Evolutionary conservation across 2,797 vertebrate species (phyloP).

Genomic region (Sebastes minor): DNA sequence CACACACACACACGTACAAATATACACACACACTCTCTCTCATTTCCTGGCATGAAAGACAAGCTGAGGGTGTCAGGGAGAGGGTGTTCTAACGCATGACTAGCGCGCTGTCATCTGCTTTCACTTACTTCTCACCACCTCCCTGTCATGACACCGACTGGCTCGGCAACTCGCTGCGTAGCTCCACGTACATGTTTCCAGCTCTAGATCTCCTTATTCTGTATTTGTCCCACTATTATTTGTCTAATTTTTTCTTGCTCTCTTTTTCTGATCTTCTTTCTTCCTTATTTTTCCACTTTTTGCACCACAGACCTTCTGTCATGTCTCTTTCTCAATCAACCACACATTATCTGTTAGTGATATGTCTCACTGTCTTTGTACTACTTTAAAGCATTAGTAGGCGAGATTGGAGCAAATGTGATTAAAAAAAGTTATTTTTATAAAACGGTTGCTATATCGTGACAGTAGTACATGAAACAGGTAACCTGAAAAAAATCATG

Average conservation of each 20-base stretch:
- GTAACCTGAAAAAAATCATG: too few species aligned
- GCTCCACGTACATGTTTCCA: not conserved
- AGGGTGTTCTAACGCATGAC: conserved; percentile 8
- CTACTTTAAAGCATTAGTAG: not conserved
- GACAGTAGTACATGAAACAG: too few species aligned
- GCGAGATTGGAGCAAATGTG: too few species aligned
- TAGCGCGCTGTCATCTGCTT: conserved; percentile 49
- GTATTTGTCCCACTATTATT: not conserved
- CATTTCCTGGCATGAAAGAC: conserved; percentile 31
- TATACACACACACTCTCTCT: not conserved
- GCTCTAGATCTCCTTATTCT: not conserved
- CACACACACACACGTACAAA: too few species aligned
- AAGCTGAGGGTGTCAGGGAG: conserved; percentile 14
- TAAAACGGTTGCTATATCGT: too few species aligned
- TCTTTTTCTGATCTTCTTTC: not conserved
- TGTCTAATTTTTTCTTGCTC: not conserved
- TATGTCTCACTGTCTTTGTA: not conserved
- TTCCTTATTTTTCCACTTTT: not conserved
- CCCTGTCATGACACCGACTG: conserved; percentile 39
- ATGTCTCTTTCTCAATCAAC: not conserved
- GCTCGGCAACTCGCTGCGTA: not conserved
- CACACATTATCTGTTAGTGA: not conserved
- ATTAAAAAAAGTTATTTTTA: too few species aligned
- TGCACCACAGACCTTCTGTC: not conserved
- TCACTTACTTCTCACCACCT: conserved; percentile 47